Conservation (phyloP, 1,140 invertebrate genomes). For the Aleiodes sp. region DNA sequence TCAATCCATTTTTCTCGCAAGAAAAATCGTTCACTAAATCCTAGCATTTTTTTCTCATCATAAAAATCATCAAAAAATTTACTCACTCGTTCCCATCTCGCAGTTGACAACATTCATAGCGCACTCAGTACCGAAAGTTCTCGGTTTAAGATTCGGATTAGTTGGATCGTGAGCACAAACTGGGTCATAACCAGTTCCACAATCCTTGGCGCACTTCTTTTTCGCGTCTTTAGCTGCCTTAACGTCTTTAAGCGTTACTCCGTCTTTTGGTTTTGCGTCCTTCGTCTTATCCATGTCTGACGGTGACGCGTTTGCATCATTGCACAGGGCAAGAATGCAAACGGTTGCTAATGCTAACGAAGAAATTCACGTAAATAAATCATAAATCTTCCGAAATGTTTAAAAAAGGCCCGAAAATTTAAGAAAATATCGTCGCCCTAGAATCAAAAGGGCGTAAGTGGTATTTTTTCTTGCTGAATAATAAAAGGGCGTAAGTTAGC, state of each 20-base stretch:
- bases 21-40: too few relatives aligned
- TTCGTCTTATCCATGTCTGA: slow-evolving; percentile 44
- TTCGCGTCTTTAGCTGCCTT: slow-evolving; percentile 56
- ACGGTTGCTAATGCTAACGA: slow-evolving; percentile 40
- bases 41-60: too few relatives aligned
- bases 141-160: slow-evolving; percentile 49
- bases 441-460: too few relatives aligned
- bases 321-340: slow-evolving; percentile 46
- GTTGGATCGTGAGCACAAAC: slow-evolving; percentile 57
- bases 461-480: too few relatives aligned
- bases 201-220: slow-evolving; percentile 54
- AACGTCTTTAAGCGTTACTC: slow-evolving; percentile 53
- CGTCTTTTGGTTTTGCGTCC: slow-evolving; percentile 48
- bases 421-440: background rate
- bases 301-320: slow-evolving; percentile 38
- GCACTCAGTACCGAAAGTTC: slow-evolving; percentile 54
- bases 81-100: slow-evolving; percentile 57
- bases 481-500: background rate
- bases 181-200: slow-evolving; percentile 48
- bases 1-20: too few relatives aligned
- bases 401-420: too few relatives aligned
- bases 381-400: too few relatives aligned
- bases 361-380: too few relatives aligned
- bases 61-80: background rate
- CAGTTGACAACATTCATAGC: slow-evolving; percentile 55